A percentile compares a stretch with the other conserved stretches of the same genome.
Evolutionary conservation across 2,888 invertebrate genomes (phyloP).

Genomic region (Ptilodon capucinus): DNA sequence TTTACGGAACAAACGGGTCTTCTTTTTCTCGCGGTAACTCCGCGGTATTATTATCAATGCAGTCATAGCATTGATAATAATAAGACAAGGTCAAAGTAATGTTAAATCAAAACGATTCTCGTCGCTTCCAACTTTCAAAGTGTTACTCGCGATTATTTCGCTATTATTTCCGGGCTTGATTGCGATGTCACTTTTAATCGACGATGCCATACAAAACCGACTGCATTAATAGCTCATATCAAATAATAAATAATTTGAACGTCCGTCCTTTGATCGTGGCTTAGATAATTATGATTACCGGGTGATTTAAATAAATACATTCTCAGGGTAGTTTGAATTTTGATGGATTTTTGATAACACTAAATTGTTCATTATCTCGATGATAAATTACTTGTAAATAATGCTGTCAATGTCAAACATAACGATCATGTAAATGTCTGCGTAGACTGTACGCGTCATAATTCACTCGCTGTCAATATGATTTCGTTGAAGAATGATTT

Average conservation of each 20-base stretch:
- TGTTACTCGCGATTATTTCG: background rate
- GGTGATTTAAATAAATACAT: background rate
- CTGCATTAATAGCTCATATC: background rate
- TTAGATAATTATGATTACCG: background rate
- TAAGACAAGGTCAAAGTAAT: background rate
- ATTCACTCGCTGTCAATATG: no score
- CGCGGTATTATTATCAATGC: no score
- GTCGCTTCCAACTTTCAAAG: no score
- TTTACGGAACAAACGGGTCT: no score
- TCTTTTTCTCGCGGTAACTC: no score
- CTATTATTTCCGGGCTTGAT: background rate
- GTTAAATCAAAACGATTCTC: background rate
- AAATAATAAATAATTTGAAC: background rate
- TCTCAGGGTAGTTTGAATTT: background rate
- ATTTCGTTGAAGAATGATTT: no score
- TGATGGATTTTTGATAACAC: slow-evolving; percentile 6
- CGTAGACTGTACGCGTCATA: no score
- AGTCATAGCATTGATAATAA: no score
- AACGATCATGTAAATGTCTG: background rate
- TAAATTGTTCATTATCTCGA: background rate
- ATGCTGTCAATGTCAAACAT: background rate
- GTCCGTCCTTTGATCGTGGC: background rate
- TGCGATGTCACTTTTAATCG: background rate
- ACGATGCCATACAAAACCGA: background rate
- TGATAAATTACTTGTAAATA: background rate